Evolutionary conservation across 2,888 invertebrate genomes (phyloP), one percentile per base, ranked within the genome.

Genomic region (Calliphora vomitoria): DNA sequence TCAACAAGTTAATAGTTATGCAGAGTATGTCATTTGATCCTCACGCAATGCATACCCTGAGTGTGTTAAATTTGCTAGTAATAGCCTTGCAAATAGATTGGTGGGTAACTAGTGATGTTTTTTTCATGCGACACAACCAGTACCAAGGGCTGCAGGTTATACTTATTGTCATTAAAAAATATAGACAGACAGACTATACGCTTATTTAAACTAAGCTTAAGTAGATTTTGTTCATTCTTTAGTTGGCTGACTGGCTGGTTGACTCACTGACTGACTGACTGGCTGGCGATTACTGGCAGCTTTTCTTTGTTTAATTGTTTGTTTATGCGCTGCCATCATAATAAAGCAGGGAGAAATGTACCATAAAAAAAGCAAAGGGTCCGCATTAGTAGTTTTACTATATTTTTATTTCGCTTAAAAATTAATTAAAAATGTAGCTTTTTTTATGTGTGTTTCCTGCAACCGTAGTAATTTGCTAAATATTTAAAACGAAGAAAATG

Each of bases 351-450:
- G 31, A 25, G 20, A 31, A 25, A 25, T 11, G 15, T 35, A n/a
- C 13, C 47, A 15, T 15, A 68, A 69, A 50, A 31, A 25, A 20
- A 8, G 15, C n/a, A 69, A 31, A 25, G 68, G 8, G 15, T 47
- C n/a, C n/a, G 25, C 68, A 69, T 50, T 47, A 50, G 25, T 15
- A 69, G 25, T 47, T 47, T 50, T 50, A 13, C n/a, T 50, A 41
- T 38, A 10, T n/a, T 10, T 50, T 69, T n/a, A 11, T 69, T 69
- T 69, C n/a, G 50, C 68, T 69, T 69, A 31, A 69, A 69, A 69
- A 69, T 69, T 69, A 69, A 69, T 69, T 69, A 69, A 69, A 69
- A 69, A 50, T 69, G 47, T 44, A 15, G 10, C 15, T 11, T 31
- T 60, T 64, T 41, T 35, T 38, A 13, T 47, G 25, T 8, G 15